These are phyloP conservation scores for Polypterus bichir DNA, from an alignment of 2,113 vertebrate genomes.

Conservation along the genomic window DNA sequence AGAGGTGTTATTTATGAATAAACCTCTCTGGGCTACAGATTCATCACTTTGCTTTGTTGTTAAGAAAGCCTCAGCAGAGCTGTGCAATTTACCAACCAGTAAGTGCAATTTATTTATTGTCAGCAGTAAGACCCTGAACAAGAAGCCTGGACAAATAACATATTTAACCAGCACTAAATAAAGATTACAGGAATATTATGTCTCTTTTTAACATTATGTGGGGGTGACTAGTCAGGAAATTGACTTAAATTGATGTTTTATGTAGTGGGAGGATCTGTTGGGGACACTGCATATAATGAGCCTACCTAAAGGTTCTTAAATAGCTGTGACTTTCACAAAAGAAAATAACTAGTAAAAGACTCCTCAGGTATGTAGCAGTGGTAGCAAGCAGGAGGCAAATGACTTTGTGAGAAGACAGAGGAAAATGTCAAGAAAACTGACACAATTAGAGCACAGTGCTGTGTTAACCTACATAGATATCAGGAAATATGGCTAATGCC, in stretches of 20 bases:
- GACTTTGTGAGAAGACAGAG: slow-evolving; percentile 14
- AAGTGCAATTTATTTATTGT: slow-evolving; percentile 31
- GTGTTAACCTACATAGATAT: background rate
- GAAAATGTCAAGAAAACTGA: slow-evolving; percentile 17
- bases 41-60: slow-evolving; percentile 29
- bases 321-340: slow-evolving; percentile 17
- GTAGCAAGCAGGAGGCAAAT: slow-evolving; percentile 23
- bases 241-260: slow-evolving; percentile 21
- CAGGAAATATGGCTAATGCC: slow-evolving; percentile 7
- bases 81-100: slow-evolving; percentile 23
- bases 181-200: slow-evolving; percentile 22
- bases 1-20: slow-evolving; percentile 30
- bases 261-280: slow-evolving; percentile 16
- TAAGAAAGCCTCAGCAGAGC: slow-evolving; percentile 24
- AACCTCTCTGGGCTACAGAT: slow-evolving; percentile 26
- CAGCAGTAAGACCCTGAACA: slow-evolving; percentile 22
- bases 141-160: slow-evolving; percentile 28
- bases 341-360: slow-evolving; percentile 10
- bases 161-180: slow-evolving; percentile 25
- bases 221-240: slow-evolving; percentile 20
- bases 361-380: background rate
- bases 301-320: slow-evolving; percentile 11
- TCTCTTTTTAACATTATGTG: slow-evolving; percentile 15
- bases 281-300: slow-evolving; percentile 5
- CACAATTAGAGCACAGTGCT: slow-evolving; percentile 13